Percentiles rank a stretch among this genome's conserved stretches.
Conservation (phyloP, 2,113 vertebrate genomes). For the mouse (Mus musculus) region GRCm39 chr17:57120501-57121000, state of each 20-base stretch:
- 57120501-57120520: too few relatives aligned
- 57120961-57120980: neutral
- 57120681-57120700: neutral
- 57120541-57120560: too few relatives aligned
- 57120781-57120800: neutral
- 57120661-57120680: neutral
- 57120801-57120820: neutral
- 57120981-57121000: neutral
- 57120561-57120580: too few relatives aligned
- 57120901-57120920: neutral
- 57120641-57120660: neutral
- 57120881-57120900: neutral
- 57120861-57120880: slow-evolving; percentile 3
- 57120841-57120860: slow-evolving; percentile 70
- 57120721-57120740: neutral
- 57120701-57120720: too few relatives aligned
- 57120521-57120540: too few relatives aligned
- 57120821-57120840: slow-evolving; percentile 61
- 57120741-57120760: neutral
- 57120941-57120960: neutral
- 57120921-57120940: neutral
- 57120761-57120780: neutral
- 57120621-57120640: neutral
- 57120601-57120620: neutral
- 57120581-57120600: too few relatives aligned